phyloP scores from a whole-genome alignment of 2,797 vertebrate species.

The Pipistrellus kuhlii region DNA sequence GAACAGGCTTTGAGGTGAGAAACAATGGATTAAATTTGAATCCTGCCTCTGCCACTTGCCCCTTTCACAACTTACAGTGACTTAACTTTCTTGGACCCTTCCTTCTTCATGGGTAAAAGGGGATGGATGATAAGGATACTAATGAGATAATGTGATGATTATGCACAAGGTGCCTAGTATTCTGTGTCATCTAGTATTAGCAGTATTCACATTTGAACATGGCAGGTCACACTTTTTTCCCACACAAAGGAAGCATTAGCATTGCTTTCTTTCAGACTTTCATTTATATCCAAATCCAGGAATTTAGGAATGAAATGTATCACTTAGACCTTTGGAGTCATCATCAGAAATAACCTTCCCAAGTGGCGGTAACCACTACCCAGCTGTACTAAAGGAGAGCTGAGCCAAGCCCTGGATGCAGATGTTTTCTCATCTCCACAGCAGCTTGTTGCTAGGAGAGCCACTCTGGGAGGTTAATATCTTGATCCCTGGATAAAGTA shows the following conservation, averaged over 20 bases:
- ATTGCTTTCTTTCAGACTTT: conserved; percentile 26
- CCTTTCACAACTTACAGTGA: not conserved
- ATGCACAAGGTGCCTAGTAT: fast-evolving
- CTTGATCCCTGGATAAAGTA: conserved; percentile 70
- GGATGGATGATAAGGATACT: not conserved
- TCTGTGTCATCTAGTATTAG: not conserved
- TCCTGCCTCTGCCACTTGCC: not conserved
- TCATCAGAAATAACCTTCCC: conserved; percentile 70
- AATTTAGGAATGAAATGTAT: conserved; percentile 66
- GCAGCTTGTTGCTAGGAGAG: conserved; percentile 36
- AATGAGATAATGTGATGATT: not conserved
- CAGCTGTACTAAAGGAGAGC: conserved; percentile 46
- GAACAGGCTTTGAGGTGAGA: not conserved
- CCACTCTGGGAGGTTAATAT: conserved; percentile 18
- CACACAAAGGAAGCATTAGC: conserved; percentile 14
- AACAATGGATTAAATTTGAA: not conserved
- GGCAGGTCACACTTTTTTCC: not conserved
- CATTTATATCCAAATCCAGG: conserved; percentile 60
- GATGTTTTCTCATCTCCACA: not conserved
- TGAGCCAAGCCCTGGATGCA: not conserved
- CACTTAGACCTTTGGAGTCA: conserved; percentile 55
- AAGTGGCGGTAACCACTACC: conserved; percentile 20
- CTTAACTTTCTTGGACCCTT: not conserved
- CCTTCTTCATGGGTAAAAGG: not conserved
- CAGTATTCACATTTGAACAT: not conserved